phyloP scores from a whole-genome alignment of 2,113 vertebrate genomes.

The Sphaerodactylus townsendi region DNA sequence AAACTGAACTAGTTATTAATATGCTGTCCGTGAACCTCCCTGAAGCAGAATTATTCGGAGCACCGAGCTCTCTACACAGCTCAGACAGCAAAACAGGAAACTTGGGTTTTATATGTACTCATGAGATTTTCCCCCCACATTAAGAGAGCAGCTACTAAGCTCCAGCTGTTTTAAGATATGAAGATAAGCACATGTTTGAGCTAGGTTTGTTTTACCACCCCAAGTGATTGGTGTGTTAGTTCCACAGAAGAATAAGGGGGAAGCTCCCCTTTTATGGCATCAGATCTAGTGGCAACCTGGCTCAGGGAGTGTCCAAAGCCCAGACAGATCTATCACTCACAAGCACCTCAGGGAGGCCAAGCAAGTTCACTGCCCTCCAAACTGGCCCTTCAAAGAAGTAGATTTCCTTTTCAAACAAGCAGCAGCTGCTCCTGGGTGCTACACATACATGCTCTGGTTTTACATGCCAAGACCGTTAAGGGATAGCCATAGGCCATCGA shows the following conservation, averaged over 20 bases:
- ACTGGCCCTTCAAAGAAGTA: not conserved
- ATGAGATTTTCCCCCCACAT: not conserved
- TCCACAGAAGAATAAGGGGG: not conserved
- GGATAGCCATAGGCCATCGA: not conserved
- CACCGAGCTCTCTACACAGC: constrained; percentile 4
- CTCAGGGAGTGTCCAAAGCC: not conserved
- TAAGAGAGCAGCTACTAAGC: not conserved
- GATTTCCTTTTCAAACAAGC: not conserved
- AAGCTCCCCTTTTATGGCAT: not conserved
- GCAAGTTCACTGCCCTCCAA: not conserved
- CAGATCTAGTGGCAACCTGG: not conserved
- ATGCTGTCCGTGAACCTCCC: not conserved
- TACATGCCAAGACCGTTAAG: not conserved
- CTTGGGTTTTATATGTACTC: not conserved
- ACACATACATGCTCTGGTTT: not conserved
- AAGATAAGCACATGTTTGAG: not conserved
- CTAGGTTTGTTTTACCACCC: not conserved
- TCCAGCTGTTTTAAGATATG: not conserved
- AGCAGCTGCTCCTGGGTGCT: constrained; percentile 6
- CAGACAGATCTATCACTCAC: rapidly evolving
- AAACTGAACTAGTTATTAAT: not conserved
- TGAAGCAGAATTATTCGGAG: not conserved
- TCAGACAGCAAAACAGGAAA: constrained; percentile 5
- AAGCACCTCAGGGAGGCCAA: not conserved
- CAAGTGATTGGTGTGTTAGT: not conserved